Evolutionary conservation across 1,140 invertebrate species (phyloP).

Genomic region (Drosophila pallidifrons): DNA sequence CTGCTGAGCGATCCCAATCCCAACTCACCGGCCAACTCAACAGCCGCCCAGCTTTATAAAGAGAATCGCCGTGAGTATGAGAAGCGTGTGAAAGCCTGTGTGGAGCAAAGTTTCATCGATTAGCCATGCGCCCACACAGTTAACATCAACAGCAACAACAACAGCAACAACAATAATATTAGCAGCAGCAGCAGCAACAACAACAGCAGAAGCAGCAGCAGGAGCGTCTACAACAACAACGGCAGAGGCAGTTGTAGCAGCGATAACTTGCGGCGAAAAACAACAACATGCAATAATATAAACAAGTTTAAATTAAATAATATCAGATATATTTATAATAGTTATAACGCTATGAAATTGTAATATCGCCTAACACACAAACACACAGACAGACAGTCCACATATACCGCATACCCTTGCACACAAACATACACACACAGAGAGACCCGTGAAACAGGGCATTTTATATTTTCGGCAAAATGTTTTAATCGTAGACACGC

Average conservation of each 20-base stretch:
- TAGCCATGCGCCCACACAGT: slow-evolving; percentile 87
- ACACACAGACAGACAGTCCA: slow-evolving; percentile 25
- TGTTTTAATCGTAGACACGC: slow-evolving; percentile 45
- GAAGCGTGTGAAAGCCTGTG: slow-evolving; percentile 98
- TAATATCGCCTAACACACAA: slow-evolving; percentile 67
- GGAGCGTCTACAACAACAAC: slow-evolving; percentile 26
- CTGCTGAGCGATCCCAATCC: slow-evolving; percentile 98
- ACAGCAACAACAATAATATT: slow-evolving; percentile 36
- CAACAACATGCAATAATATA: slow-evolving; percentile 78
- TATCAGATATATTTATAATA: slow-evolving; percentile 78
- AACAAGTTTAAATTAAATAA: slow-evolving; percentile 81
- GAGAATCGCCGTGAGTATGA: slow-evolving; percentile 98
- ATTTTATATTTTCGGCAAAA: slow-evolving; percentile 53
- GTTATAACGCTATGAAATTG: slow-evolving; percentile 77
- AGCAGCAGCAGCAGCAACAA: slow-evolving; percentile 22
- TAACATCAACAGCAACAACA: slow-evolving; percentile 53
- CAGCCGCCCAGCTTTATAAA: slow-evolving; percentile 98
- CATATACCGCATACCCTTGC: slow-evolving; percentile 30
- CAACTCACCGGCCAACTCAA: slow-evolving; percentile 97
- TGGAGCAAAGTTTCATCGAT: slow-evolving; percentile 98
- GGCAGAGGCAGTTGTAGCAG: slow-evolving; percentile 31
- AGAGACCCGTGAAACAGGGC: slow-evolving; percentile 43
- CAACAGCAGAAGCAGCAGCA: slow-evolving; percentile 40
- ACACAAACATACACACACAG: slow-evolving; percentile 23
- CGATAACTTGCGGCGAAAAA: slow-evolving; percentile 45